phyloP scores from a whole-genome alignment of 2,113 vertebrate species.

The Paradoxurus hermaphroditus region DNA sequence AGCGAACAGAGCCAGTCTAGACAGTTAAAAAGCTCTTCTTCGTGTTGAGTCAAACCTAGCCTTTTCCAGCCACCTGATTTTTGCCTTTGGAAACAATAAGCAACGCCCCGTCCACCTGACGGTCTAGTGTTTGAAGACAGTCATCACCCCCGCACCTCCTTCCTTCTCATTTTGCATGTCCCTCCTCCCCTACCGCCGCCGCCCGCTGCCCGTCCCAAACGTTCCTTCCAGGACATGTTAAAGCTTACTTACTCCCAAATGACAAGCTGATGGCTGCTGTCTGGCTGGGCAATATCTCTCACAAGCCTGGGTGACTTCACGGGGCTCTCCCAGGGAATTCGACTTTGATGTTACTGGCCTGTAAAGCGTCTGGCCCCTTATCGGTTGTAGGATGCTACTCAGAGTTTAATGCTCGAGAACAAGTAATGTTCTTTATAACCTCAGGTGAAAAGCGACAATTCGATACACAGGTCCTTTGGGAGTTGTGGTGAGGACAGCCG shows the following conservation, averaged over 20 bases:
- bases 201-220: no score
- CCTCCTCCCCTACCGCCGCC: rapidly evolving
- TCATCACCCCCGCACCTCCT: neutral
- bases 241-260: neutral
- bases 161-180: neutral
- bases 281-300: neutral
- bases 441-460: neutral
- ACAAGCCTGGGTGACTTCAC: neutral
- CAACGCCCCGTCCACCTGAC: neutral
- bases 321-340: neutral
- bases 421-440: neutral
- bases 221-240: neutral
- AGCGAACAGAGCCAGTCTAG: rapidly evolving
- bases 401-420: neutral
- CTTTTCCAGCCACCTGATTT: neutral
- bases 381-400: neutral
- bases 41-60: neutral
- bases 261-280: neutral
- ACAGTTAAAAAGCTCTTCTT: neutral
- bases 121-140: neutral
- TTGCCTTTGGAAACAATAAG: neutral
- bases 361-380: neutral
- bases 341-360: neutral
- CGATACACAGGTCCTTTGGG: neutral
- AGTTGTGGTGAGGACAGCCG: rapidly evolving